These are phyloP conservation scores for Lutjanus argentimaculatus DNA, from an alignment of 2,797 vertebrate genomes.

Conservation along the genomic window DNA sequence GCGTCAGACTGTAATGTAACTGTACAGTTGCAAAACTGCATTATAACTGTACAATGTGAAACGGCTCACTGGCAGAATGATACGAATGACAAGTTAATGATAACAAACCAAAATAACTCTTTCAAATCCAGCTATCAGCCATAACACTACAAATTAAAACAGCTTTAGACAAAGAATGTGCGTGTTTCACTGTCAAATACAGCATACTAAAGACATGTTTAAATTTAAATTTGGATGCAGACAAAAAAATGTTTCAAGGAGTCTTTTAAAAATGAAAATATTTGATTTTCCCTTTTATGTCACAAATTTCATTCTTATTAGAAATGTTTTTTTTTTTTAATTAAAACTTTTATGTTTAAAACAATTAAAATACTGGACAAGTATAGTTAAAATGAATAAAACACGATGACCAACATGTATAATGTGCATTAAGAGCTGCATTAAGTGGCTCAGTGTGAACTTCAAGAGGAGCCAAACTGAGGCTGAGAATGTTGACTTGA, in stretches of 20 bases:
- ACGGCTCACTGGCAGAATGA: neutral
- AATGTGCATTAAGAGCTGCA: neutral
- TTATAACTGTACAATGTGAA: neutral
- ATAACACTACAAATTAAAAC: neutral
- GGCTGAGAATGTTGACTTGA: neutral
- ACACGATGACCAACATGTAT: neutral
- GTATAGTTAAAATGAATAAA: neutral
- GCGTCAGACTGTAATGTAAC: neutral
- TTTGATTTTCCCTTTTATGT: neutral
- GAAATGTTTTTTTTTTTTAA: neutral
- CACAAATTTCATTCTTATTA: neutral
- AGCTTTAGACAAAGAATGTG: neutral
- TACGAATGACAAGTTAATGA: neutral
- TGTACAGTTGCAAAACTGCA: neutral
- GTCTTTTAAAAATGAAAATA: neutral
- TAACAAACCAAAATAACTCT: neutral
- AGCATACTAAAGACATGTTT: neutral
- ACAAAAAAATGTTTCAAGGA: neutral
- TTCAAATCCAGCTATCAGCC: neutral
- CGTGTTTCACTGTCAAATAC: neutral
- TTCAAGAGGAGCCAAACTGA: neutral
- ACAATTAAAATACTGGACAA: neutral
- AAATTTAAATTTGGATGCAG: neutral
- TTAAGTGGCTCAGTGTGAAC: neutral
- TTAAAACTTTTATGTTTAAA: neutral